Evolutionary conservation across 2,113 vertebrate genomes (phyloP), one percentile per base, ranked within the genome.

Genomic region (Chlorocebus sabaeus): DNA sequence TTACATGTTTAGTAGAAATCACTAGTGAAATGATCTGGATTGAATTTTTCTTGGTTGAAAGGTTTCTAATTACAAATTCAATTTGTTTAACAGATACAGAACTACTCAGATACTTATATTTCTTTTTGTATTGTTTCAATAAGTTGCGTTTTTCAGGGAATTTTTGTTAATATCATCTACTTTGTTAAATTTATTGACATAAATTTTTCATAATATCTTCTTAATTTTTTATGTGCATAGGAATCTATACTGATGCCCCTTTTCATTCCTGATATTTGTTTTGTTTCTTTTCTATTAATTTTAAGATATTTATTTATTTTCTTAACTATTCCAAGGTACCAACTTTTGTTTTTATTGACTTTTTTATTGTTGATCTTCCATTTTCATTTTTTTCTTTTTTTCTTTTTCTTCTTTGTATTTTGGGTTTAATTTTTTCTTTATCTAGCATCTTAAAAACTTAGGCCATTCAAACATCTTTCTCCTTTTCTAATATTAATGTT

Each of bases 41-140:
- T 80, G 32, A 45, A 79, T 75, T 94, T 86, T 90, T 76, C 55
- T 94, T 75, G 40, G 40, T 70, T 92, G 48, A 48, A 87, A 94
- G 45, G 27, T 45, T 87, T 86, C 86, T 38, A 64, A 73, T 48
- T 72, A 73, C 22, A 70, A 84, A 64, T 96, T 90, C 17, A 20
- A 70, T 79, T 61, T 93, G 20, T 67, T 73, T 93, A 48, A 57
- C 57, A 55, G 38, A 57, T 91, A 40, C 0, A 87, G 45, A 67
- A 32, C 10, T 35, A 57, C 14, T 87, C 23, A 50, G 35, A 89
- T 55, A 30, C 13, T 94, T 95, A 40, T 6, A 30, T 84, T 87
- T 93, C 40, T 93, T 70, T 57, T 61, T 12, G 57, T 55, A 8
- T 67, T 78, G 45, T 84, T 23, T 81, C 43, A 89, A 23, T 12